phyloP scores from a whole-genome alignment of 2,888 invertebrate species.

The Ceratothoa steindachneri region DNA sequence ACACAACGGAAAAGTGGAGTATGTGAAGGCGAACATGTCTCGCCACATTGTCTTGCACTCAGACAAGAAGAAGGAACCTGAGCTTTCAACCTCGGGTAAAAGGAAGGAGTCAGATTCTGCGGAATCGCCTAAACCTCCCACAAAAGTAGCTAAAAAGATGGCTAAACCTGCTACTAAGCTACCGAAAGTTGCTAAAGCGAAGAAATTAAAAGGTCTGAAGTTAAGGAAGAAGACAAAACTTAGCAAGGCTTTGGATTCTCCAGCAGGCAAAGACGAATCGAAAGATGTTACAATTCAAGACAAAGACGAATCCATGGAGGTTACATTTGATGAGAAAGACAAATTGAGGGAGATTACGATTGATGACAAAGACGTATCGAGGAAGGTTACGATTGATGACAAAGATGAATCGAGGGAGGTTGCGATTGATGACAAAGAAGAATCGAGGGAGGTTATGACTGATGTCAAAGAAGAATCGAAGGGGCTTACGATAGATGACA shows the following conservation, averaged over 20 bases:
- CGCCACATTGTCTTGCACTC: slow-evolving; percentile 30
- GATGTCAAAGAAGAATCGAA: too few species aligned
- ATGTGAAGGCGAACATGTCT: slow-evolving; percentile 41
- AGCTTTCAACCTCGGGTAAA: neutral
- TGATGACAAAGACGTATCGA: too few species aligned
- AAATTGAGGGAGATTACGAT: too few species aligned
- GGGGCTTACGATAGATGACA: too few species aligned
- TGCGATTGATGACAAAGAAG: too few species aligned
- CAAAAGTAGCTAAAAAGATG: neutral
- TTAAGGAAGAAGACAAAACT: neutral
- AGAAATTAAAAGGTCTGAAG: neutral
- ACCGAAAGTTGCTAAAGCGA: neutral
- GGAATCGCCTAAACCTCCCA: neutral
- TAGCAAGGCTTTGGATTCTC: neutral
- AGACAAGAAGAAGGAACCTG: slow-evolving; percentile 22
- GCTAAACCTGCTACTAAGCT: neutral
- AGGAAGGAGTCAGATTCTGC: neutral
- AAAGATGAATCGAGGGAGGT: slow-evolving; percentile 26
- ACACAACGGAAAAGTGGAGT: slow-evolving; percentile 41
- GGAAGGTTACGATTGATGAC: too few species aligned
- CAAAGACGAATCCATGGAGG: too few species aligned
- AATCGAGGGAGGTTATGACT: too few species aligned
- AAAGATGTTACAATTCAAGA: too few species aligned
- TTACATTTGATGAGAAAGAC: too few species aligned
- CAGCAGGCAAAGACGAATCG: neutral